These are phyloP conservation scores for Epinephelus moara DNA, from an alignment of 2,113 vertebrate genomes.

Conservation along the genomic window DNA sequence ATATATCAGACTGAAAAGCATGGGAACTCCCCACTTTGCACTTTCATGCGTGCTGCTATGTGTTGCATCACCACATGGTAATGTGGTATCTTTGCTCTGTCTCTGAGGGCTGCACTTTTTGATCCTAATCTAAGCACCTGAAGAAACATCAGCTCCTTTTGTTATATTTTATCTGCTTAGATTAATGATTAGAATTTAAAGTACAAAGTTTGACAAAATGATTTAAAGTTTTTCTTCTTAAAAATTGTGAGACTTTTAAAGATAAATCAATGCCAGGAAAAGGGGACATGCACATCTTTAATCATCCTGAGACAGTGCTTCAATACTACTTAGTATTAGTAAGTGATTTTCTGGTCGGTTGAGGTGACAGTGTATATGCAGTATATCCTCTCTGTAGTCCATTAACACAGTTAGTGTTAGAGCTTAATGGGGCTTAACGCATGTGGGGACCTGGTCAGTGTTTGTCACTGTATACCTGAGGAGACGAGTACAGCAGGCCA, in stretches of 20 bases:
- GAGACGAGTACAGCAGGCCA: conserved; percentile 90
- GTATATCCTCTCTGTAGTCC: conserved; percentile 3
- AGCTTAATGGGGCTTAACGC: conserved; percentile 30
- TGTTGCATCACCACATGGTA: conserved; percentile 46
- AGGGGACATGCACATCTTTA: background rate
- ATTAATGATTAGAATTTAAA: conserved; percentile 30
- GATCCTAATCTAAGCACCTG: conserved; percentile 44
- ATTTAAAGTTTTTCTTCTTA: conserved; percentile 9
- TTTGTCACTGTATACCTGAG: conserved; percentile 84
- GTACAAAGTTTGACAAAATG: conserved; percentile 26
- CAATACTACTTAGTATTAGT: background rate
- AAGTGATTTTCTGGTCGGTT: conserved; percentile 13
- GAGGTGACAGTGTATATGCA: conserved; percentile 8
- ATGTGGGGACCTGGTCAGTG: conserved; percentile 17
- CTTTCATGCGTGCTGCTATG: conserved; percentile 46
- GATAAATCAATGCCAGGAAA: background rate
- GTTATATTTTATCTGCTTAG: conserved; percentile 24
- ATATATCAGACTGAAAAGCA: conserved; percentile 34
- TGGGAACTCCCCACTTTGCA: conserved; percentile 9
- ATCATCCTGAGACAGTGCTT: background rate
- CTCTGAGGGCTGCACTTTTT: conserved; percentile 35
- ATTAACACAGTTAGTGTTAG: conserved; percentile 3
- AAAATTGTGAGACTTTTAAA: background rate
- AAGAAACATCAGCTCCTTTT: conserved; percentile 41
- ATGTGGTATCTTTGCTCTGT: conserved; percentile 35